Base-by-base conservation (phyloP, 2,113 vertebrate species). In the Isichthys henryi region DNA sequence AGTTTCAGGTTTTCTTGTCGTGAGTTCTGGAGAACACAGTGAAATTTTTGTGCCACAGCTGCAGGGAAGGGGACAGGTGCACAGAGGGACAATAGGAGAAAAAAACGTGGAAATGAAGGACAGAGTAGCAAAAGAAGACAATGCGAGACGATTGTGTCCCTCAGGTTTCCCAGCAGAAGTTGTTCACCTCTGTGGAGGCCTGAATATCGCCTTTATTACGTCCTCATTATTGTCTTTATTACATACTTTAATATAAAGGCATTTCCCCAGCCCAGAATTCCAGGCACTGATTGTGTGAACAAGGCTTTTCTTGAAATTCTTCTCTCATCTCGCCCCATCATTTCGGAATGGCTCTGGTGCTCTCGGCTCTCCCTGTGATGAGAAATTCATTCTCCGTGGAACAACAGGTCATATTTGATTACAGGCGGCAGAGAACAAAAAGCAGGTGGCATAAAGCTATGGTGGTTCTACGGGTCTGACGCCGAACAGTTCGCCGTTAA, bases 311-410 rank as follows among this genome's bases (percentile, higher is more conserved):
- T 35, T 80, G 74, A 80, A 80, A 39, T 80, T 43, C 74, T 17
- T 19, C 15, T 35, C 74, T 80, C 11, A 31, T 74, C 70, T 74
- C 27, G 3, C 3, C 11, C 70, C 31, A 13, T 31, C 27, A 39
- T 80, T 39, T 77, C 70, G 1, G 2, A 77, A 77, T 39, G 70
- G 70, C 35, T 15, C 31, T 7, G 15, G 23, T 27, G 35, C 56
- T 66, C 87, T 49, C 15, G 92, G 92, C 94, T 93, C 91, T 91
- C 62, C 3, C 92, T 93, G 92, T 92, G 91, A 93, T 94, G 95
- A 94, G 92, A 93, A 94, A 95, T 95, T 95, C 94, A 95, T 95
- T 95, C 94, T 94, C 94, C 95, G 94, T 93, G 91, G 23, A 93
- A 93, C 93, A 93, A 92, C 93, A 93, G 92, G 91, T 93, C 93